These are phyloP conservation scores for Ptilorrhoa leucosticta DNA, from an alignment of 2,113 vertebrate genomes.

Conservation along the genomic window DNA sequence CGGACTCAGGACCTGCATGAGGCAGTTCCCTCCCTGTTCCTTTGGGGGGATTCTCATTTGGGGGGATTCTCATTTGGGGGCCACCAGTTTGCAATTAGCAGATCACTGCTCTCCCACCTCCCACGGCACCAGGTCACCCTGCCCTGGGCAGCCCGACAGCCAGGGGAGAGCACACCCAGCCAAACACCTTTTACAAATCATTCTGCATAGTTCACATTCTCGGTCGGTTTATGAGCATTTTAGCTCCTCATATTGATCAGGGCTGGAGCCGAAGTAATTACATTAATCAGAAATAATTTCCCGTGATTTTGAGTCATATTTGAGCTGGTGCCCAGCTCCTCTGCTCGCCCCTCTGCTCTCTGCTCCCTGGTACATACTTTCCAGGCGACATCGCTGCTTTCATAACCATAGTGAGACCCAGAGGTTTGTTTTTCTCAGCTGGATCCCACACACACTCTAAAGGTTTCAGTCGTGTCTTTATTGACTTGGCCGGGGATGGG, in stretches of 20 bases:
- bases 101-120: neutral
- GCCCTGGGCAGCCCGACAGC: neutral
- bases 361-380: constrained; percentile 57
- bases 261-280: constrained; percentile 68
- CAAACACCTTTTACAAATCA: constrained; percentile 64
- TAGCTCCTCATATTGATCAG: constrained; percentile 58
- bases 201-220: constrained; percentile 53
- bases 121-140: neutral
- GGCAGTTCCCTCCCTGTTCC: neutral
- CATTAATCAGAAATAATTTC: constrained; percentile 58
- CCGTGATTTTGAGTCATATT: constrained; percentile 63
- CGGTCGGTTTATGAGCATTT: constrained; percentile 34
- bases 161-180: neutral
- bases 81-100: neutral
- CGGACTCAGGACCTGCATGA: neutral
- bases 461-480: neutral
- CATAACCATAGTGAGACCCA: neutral
- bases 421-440: constrained; percentile 38
- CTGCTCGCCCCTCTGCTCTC: neutral
- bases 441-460: neutral
- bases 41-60: neutral
- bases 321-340: constrained; percentile 15
- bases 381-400: constrained; percentile 66
- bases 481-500: constrained; percentile 2
- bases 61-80: neutral